A percentile compares a stretch with the other conserved stretches of the same genome.
phyloP scores from a whole-genome alignment of 2,797 vertebrate genomes.

The Sebastes baramenuke region DNA sequence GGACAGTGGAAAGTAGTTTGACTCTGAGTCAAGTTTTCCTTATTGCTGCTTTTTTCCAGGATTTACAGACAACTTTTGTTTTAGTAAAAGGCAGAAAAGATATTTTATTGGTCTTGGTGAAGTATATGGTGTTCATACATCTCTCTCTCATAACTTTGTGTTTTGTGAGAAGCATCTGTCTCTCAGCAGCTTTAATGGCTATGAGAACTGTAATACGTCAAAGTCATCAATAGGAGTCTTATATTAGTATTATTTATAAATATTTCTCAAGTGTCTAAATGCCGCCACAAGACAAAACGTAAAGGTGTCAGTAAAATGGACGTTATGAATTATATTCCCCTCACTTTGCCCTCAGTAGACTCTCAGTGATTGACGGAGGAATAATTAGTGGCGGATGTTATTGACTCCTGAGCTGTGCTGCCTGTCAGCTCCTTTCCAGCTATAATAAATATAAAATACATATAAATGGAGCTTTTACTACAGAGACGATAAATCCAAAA shows the following conservation, averaged over 20 bases:
- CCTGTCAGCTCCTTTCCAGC: constrained; percentile 12
- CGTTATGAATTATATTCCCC: background rate
- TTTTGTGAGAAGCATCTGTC: background rate
- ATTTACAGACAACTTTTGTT: background rate
- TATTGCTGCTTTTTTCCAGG: background rate
- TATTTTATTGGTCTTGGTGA: background rate
- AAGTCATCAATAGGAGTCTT: constrained; percentile 9
- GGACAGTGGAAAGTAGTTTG: background rate
- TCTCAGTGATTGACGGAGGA: constrained; percentile 29
- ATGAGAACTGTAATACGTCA: constrained; percentile 7
- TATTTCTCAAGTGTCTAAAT: background rate
- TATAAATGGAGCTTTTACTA: constrained; percentile 11
- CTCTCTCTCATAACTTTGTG: background rate
- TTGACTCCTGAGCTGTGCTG: constrained; percentile 13
- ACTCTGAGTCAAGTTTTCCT: background rate
- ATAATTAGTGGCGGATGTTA: constrained; percentile 15
- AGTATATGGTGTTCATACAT: background rate
- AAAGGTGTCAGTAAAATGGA: constrained; percentile 6
- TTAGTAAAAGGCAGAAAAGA: background rate
- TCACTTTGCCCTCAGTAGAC: background rate
- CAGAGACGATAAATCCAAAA: constrained; percentile 17
- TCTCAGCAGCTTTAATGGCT: background rate
- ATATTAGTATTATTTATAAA: background rate
- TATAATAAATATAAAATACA: background rate
- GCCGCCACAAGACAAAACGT: background rate